Evolutionary conservation across 2,888 invertebrate genomes (phyloP).

Genomic region (Entomobrya multifasciata): DNA sequence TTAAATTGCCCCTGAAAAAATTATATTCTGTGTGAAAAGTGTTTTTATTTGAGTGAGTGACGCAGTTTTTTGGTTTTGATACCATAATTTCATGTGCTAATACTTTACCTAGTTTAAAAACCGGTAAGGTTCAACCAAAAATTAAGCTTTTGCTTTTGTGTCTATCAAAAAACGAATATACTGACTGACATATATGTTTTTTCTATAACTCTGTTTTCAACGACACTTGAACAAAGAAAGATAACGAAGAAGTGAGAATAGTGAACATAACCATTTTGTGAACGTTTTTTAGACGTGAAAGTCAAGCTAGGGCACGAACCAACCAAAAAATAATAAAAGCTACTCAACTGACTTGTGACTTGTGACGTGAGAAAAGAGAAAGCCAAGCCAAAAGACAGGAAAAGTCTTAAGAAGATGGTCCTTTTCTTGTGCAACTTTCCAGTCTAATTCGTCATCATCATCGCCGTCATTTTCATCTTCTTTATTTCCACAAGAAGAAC

Average conservation of each 20-base stretch:
- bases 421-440: neutral
- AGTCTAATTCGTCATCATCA: slow-evolving; percentile 10
- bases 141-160: neutral
- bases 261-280: neutral
- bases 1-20: no score
- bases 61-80: no score
- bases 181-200: slow-evolving; percentile 15
- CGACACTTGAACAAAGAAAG: neutral
- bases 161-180: neutral
- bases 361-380: neutral
- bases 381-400: no score
- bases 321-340: neutral
- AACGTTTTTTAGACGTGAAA: neutral
- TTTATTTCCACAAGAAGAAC: neutral
- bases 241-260: neutral
- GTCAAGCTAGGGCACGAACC: neutral
- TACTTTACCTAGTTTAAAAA: no score
- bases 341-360: no score
- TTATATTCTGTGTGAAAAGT: no score
- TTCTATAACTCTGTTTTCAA: neutral
- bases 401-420: no score
- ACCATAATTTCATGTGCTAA: no score
- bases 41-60: no score
- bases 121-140: no score
- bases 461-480: neutral